These are phyloP conservation scores for Pempheris klunzingeri DNA, from an alignment of 2,797 vertebrate genomes.

Conservation along the genomic window DNA sequence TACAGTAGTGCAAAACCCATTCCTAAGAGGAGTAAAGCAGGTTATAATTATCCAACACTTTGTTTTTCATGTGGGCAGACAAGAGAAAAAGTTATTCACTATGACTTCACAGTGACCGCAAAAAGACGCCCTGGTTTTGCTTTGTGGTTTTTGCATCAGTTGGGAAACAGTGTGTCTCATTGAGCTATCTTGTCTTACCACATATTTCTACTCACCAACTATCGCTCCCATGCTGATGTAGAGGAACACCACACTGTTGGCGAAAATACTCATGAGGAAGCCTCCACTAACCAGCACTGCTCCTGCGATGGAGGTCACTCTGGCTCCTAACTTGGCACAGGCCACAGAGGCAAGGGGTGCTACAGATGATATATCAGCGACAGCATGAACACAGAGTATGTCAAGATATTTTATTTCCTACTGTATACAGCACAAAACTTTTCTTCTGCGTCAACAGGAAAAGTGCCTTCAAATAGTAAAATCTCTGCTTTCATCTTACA, in stretches of 20 bases:
- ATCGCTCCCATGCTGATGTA: conserved; percentile 94
- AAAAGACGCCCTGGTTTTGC: not conserved
- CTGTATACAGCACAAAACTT: not conserved
- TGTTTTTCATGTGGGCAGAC: conserved; percentile 15
- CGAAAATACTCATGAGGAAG: conserved; percentile 92
- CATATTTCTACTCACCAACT: conserved; percentile 87
- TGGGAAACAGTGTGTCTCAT: not conserved
- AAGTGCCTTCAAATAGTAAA: not conserved
- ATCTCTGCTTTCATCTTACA: not conserved
- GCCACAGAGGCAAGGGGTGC: conserved; percentile 88
- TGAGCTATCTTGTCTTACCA: not conserved
- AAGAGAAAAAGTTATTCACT: not conserved
- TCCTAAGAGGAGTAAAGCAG: conserved; percentile 77
- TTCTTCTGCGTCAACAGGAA: conserved; percentile 10
- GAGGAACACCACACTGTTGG: conserved; percentile 89
- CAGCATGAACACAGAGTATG: not conserved
- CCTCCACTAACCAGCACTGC: conserved; percentile 88
- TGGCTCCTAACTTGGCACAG: conserved; percentile 87
- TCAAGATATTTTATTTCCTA: not conserved
- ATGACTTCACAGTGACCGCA: not conserved
- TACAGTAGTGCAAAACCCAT: conserved; percentile 93
- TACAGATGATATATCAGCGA: conserved; percentile 58
- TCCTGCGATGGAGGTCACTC: conserved; percentile 86
- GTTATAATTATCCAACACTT: not conserved
- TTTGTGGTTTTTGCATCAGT: not conserved